Percentiles rank a stretch among this genome's conserved stretches.
phyloP scores from a whole-genome alignment of 2,888 invertebrate genomes.

The Drosophila setosimentum region DNA sequence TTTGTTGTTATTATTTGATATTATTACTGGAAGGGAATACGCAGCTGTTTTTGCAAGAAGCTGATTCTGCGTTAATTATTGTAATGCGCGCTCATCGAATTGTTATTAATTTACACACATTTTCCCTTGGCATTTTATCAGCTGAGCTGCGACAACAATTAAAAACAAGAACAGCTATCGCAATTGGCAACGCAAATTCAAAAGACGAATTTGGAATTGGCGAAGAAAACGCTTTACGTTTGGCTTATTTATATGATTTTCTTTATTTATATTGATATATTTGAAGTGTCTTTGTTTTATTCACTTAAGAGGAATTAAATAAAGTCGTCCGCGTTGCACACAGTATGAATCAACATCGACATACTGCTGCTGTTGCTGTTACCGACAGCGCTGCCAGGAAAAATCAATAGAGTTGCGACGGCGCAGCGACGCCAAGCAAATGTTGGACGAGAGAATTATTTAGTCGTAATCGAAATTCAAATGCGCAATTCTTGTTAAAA shows the following conservation, averaged over 20 bases:
- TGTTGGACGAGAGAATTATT: slow-evolving; percentile 19
- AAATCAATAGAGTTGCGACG: slow-evolving; percentile 73
- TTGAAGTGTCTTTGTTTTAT: slow-evolving; percentile 45
- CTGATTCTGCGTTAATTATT: slow-evolving; percentile 52
- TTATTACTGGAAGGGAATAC: slow-evolving; percentile 37
- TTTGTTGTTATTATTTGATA: slow-evolving; percentile 62
- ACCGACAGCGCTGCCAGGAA: slow-evolving; percentile 38
- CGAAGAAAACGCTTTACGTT: slow-evolving; percentile 14
- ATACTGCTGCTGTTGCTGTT: slow-evolving; percentile 41
- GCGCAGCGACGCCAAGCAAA: slow-evolving; percentile 51
- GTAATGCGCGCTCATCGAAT: slow-evolving; percentile 10
- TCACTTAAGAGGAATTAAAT: slow-evolving; percentile 64
- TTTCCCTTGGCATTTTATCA: slow-evolving; percentile 40
- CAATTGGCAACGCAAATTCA: slow-evolving; percentile 7
- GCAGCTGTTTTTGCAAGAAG: slow-evolving; percentile 66
- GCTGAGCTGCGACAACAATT: slow-evolving; percentile 18
- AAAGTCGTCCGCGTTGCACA: slow-evolving; percentile 55
- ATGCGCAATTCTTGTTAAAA: slow-evolving; percentile 50
- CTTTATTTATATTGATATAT: slow-evolving; percentile 62
- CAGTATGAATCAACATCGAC: slow-evolving; percentile 70
- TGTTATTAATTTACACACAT: slow-evolving; percentile 41
- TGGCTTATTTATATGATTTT: slow-evolving; percentile 42
- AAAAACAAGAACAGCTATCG: slow-evolving; percentile 1
- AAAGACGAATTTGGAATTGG: slow-evolving; percentile 9
- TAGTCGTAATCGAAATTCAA: slow-evolving; percentile 71